Evolutionary conservation across 2,113 vertebrate genomes (phyloP).

Genomic region (Austrofundulus limnaeus): DNA sequence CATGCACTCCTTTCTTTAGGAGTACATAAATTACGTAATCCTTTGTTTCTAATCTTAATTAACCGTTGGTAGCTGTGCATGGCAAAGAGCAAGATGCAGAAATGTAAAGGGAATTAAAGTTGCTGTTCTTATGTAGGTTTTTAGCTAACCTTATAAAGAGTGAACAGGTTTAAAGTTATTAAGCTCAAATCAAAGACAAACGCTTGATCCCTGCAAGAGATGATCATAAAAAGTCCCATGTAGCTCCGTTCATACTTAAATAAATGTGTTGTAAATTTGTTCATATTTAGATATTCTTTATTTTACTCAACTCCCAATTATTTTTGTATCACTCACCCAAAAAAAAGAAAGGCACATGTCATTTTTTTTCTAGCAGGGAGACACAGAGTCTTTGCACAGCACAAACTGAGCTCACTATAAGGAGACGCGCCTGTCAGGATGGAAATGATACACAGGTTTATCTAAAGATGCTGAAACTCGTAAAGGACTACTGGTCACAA

Average conservation of each 20-base stretch:
- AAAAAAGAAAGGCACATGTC: slow-evolving; percentile 13
- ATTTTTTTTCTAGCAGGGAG: slow-evolving; percentile 34
- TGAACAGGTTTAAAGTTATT: slow-evolving; percentile 38
- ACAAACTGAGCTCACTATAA: slow-evolving; percentile 53
- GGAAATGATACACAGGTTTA: slow-evolving; percentile 35
- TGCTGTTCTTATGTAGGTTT: slow-evolving; percentile 13
- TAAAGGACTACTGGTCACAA: slow-evolving; percentile 13
- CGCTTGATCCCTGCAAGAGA: slow-evolving; percentile 14
- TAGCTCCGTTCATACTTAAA: slow-evolving; percentile 28
- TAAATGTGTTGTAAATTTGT: background rate
- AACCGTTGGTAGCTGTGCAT: slow-evolving; percentile 52
- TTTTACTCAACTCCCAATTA: slow-evolving; percentile 27
- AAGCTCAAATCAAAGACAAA: slow-evolving; percentile 14
- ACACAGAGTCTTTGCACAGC: slow-evolving; percentile 35
- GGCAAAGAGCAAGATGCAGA: slow-evolving; percentile 38
- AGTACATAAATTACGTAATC: slow-evolving; percentile 19
- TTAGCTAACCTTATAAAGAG: slow-evolving; percentile 38
- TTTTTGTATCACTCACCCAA: slow-evolving; percentile 52
- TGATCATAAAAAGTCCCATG: slow-evolving; percentile 5
- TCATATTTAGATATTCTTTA: slow-evolving; percentile 12
- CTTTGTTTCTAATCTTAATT: slow-evolving; percentile 29
- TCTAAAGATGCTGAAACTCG: slow-evolving; percentile 22
- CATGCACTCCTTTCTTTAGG: slow-evolving; percentile 54
- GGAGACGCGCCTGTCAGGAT: slow-evolving; percentile 46
- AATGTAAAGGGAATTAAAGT: slow-evolving; percentile 47